Percentiles rank a stretch among this genome's conserved stretches.
Evolutionary conservation across 1,140 invertebrate species (phyloP).

Genomic region (Trigoniulus corallinus): DNA sequence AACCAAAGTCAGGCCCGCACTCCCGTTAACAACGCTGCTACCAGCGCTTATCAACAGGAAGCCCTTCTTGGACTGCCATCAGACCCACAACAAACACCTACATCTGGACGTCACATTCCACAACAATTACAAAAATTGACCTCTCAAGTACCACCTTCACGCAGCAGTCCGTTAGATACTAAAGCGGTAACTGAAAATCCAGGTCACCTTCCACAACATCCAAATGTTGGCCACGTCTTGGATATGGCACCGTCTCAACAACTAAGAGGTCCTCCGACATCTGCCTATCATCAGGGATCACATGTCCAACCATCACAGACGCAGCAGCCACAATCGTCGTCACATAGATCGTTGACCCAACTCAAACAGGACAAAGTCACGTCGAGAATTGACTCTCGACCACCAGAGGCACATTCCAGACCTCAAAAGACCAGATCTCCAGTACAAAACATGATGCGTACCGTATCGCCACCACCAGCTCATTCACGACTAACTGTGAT

Average conservation of each 20-base stretch:
- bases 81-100: slow-evolving; percentile 11
- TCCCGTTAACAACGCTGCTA: not conserved
- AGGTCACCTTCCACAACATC: not conserved
- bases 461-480: slow-evolving; percentile 22
- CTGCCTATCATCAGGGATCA: not conserved
- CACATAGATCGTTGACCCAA: no score
- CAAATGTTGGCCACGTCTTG: not conserved
- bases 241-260: not conserved
- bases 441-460: not conserved
- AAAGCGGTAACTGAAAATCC: not conserved
- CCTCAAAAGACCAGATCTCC: not conserved
- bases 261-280: not conserved
- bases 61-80: slow-evolving; percentile 18
- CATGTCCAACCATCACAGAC: not conserved
- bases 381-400: no score
- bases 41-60: slow-evolving; percentile 30
- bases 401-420: not conserved
- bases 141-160: slow-evolving; percentile 13
- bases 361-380: no score
- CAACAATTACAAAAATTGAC: slow-evolving; percentile 12
- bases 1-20: slow-evolving; percentile 2
- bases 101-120: no score
- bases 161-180: not conserved
- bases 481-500: not conserved
- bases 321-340: not conserved